A percentile compares a stretch with the other conserved stretches of the same genome.
These are phyloP conservation scores for Nymphalis io DNA, from an alignment of 1,140 invertebrate species.

Conservation along the genomic window DNA sequence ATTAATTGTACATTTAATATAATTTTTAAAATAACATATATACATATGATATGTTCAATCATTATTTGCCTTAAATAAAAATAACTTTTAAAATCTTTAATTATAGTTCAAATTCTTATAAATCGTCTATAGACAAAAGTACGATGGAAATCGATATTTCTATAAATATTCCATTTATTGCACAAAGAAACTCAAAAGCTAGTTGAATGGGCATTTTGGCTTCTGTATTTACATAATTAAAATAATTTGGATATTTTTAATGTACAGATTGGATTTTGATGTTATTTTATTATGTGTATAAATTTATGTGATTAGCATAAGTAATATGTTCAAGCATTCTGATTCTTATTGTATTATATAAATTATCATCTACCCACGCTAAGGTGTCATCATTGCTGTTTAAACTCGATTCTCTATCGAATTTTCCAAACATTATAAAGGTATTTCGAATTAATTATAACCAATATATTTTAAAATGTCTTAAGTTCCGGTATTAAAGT, in stretches of 20 bases:
- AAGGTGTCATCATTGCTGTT: constrained; percentile 39
- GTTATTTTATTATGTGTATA: constrained; percentile 37
- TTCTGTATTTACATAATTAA: constrained; percentile 39
- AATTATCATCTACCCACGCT: constrained; percentile 37
- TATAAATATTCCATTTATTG: constrained; percentile 7
- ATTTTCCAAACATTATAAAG: constrained; percentile 40
- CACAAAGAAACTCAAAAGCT: constrained; percentile 16
- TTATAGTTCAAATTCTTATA: neutral
- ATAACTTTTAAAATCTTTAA: neutral
- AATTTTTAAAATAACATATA: too few species aligned
- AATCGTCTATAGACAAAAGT: constrained; percentile 4
- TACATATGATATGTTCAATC: too few species aligned
- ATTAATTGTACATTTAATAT: too few species aligned
- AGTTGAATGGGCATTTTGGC: constrained; percentile 22
- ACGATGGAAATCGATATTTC: constrained; percentile 10
- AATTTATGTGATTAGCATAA: constrained; percentile 39
- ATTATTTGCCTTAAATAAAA: neutral
- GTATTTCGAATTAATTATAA: constrained; percentile 36
- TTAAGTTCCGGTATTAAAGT: constrained; percentile 31
- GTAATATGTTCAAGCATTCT: constrained; percentile 38
- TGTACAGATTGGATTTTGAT: constrained; percentile 26
- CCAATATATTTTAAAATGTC: constrained; percentile 24
- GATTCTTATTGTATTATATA: constrained; percentile 40
- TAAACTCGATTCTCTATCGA: constrained; percentile 33
- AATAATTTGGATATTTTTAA: constrained; percentile 33